Base-by-base conservation (phyloP, 1,140 invertebrate species). In the Drosophila malerkotliana region DNA sequence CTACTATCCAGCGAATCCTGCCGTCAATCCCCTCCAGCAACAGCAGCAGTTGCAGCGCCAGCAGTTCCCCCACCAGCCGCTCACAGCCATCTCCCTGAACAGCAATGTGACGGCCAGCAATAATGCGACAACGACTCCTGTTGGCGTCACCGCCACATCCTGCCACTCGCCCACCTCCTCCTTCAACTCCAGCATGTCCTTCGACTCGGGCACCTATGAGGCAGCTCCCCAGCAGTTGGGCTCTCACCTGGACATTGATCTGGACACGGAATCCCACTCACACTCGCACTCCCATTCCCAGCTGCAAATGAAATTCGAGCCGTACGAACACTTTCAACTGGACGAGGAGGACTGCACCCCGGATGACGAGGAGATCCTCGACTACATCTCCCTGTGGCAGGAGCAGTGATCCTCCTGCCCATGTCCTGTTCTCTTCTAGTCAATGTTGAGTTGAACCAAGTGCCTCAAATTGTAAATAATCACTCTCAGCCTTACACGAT, bases 371-470 rank as follows among this genome's bases (percentile, higher is more conserved):
- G 97, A 98, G 80, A 94, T 98, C 0, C 93, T 98, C 15, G 97
- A 98, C 87, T 97, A 96, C 68, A 97, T 98, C 78, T 95, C 95
- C 10, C 96, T 95, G 94, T 98, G 96, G 96, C 96, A 97, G 92
- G 94, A 94, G 82, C 93, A 94, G 89, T 94, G 92, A 93, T 64
- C 10, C 1, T 12, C 8, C 10, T 18, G 1, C 7, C 8, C n/a
- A 32, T 48, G 47, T 61, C 74, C 79, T 63, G 62, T 75, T 82
- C 66, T 72, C 73, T 61, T 87, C 82, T 88, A 88, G 82, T 87
- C 83, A 87, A 82, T 66, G 45, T 77, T 68, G 69, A 80, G 67
- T 77, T 56, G 54, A 81, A 82, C 66, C 74, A 81, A 85, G 82
- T 87, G 82, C 82, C 82, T 87, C 82, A 69, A 81, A 67, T 58